Percentiles rank a stretch among this genome's conserved stretches.
These are phyloP conservation scores for Rhinoraja longicauda DNA, from an alignment of 2,797 vertebrate genomes.

Conservation along the genomic window DNA sequence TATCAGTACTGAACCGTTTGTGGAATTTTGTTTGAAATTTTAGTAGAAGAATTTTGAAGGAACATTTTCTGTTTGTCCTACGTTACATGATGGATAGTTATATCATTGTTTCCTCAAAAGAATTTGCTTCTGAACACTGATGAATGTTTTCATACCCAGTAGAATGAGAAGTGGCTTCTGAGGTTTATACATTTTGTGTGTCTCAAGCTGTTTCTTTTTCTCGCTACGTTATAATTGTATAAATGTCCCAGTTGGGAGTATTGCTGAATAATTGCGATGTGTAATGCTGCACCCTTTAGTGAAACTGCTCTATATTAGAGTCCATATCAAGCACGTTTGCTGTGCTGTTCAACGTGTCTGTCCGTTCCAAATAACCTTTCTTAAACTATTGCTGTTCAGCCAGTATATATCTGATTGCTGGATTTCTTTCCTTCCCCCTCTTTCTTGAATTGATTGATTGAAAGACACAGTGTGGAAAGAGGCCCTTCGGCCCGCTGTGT, in stretches of 20 bases:
- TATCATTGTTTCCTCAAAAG: conserved; percentile 1
- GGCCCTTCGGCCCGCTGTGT: too few species aligned
- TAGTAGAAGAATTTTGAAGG: conserved; percentile 8
- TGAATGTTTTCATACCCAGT: conserved; percentile 19
- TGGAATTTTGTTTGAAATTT: background rate
- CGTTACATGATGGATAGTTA: conserved; percentile 18
- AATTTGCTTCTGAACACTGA: conserved; percentile 23
- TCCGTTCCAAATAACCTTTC: background rate
- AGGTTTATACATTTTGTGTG: conserved; percentile 41
- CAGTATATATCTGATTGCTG: conserved; percentile 47
- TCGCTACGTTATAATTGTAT: conserved; percentile 51
- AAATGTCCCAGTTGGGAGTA: conserved; percentile 55
- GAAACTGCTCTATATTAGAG: conserved; percentile 98
- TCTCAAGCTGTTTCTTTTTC: conserved; percentile 46
- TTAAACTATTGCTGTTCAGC: conserved; percentile 25
- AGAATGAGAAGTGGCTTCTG: background rate
- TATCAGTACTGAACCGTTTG: background rate
- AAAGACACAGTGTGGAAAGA: too few species aligned
- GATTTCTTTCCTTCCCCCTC: conserved; percentile 6
- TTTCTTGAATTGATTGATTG: too few species aligned
- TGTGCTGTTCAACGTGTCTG: conserved; percentile 66
- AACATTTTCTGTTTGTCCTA: background rate
- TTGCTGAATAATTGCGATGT: conserved; percentile 51
- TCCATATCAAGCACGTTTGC: conserved; percentile 78
- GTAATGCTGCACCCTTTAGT: conserved; percentile 60